Evolutionary conservation across 2,113 vertebrate genomes (phyloP).

Genomic region (Microtus oregoni): DNA sequence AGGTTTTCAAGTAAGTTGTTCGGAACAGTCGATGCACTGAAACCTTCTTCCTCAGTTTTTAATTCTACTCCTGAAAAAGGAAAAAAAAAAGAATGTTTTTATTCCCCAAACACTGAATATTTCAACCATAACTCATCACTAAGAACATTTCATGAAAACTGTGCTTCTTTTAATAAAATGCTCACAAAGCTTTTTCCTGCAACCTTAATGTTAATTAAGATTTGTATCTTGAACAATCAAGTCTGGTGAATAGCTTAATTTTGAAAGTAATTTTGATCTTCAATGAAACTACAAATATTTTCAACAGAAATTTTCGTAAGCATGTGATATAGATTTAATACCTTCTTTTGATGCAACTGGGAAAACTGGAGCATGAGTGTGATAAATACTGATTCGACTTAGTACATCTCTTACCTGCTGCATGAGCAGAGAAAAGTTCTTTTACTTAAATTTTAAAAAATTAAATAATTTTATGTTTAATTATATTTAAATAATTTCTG

Average conservation of each 20-base stretch:
- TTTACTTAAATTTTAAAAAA: conserved; percentile 82
- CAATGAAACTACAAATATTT: conserved; percentile 18
- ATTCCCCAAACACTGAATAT: background rate
- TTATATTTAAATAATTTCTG: too few relatives aligned
- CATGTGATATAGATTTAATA: conserved; percentile 19
- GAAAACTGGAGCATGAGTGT: background rate
- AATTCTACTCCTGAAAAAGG: conserved; percentile 83
- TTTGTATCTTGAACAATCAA: background rate
- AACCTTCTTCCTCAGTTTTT: conserved; percentile 83
- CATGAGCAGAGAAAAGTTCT: conserved; percentile 92
- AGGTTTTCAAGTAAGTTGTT: conserved; percentile 79
- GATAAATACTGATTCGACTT: background rate
- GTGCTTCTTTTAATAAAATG: background rate
- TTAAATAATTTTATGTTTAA: too few relatives aligned
- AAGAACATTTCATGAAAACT: background rate
- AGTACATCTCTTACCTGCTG: conserved; percentile 90
- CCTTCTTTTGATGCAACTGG: background rate
- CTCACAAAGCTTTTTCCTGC: conserved; percentile 43
- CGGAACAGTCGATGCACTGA: conserved; percentile 74
- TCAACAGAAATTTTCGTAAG: conserved; percentile 50
- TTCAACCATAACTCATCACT: conserved; percentile 42
- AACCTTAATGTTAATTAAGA: background rate
- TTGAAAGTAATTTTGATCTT: conserved; percentile 51
- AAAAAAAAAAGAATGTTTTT: conserved; percentile 57
- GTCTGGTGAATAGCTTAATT: conserved; percentile 3